Evolutionary conservation across 2,797 vertebrate genomes (phyloP), one percentile per base, ranked within the genome.

Genomic region (Hippoglossus hippoglossus): DNA sequence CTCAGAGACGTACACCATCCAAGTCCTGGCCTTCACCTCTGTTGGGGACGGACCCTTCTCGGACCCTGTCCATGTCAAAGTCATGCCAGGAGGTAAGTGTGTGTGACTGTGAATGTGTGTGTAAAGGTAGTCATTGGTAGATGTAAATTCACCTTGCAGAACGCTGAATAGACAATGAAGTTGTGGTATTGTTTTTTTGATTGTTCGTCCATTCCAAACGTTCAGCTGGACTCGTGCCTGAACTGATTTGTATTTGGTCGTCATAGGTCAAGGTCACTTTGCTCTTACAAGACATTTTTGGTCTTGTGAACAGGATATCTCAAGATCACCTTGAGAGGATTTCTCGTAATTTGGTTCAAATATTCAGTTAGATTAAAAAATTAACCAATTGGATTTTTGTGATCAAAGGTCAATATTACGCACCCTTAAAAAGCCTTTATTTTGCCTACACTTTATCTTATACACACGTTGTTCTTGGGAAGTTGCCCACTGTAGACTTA

Each of bases 31-130:
- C 73, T 99, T 99, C 90, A 99, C 98, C 18, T 99, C 98, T 0
- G 98, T 99, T 41, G 98, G 98, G 3, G 98, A 99, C 0, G 98
- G 98, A 56, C 98, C 98, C 0, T 97, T 99, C 63, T 99, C 98
- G 0, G 96, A 98, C 82, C 96, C 97, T 4, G 97, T 99, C 80
- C 97, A 98, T 73, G 96, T 99, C 51, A 99, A 99, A 93, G 98
- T 98, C 0, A 95, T 98, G 89, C 97, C 96, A 56, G 98, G 97
- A 96, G 98, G 98, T 98, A 81, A 95, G 96, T 87, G 60, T 61
- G 9, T 63, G 60, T 54, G 49, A 13, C 3, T 47, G 41, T 26
- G 53, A 39, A 22, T 34, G 44, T 54, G 6, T 21, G 36, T 25
- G 49, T 50, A 31, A 49, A 51, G 24, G 67, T 39, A 26, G 54